These are phyloP conservation scores for Lithobates pipiens DNA, from an alignment of 2,797 vertebrate species.

Conservation along the genomic window DNA sequence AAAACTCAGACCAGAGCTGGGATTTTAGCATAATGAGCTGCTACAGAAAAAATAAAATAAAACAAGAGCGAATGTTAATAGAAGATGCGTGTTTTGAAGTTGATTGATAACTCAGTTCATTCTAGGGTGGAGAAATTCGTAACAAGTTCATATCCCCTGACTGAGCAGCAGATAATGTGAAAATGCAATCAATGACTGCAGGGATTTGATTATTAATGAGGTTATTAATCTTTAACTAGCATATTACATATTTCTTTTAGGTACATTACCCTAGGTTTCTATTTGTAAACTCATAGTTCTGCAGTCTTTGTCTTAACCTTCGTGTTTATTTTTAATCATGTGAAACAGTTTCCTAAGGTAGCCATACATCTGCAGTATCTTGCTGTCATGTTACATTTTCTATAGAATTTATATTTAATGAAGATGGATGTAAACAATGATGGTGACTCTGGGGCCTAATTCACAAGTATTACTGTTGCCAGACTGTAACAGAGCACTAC, in stretches of 20 bases:
- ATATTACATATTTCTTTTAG: constrained; percentile 57
- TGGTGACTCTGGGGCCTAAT: not conserved
- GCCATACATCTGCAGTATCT: constrained; percentile 13
- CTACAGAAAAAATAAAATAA: constrained; percentile 50
- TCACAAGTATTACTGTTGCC: not conserved
- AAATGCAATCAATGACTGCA: constrained; percentile 60
- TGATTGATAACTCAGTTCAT: constrained; percentile 61
- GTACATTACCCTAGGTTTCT: constrained; percentile 60
- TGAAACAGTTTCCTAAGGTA: constrained; percentile 27
- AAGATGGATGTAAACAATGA: constrained; percentile 21
- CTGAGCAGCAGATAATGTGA: constrained; percentile 62
- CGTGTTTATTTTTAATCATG: constrained; percentile 45
- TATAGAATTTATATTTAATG: constrained; percentile 22
- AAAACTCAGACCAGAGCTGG: constrained; percentile 49
- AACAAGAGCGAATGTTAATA: constrained; percentile 52
- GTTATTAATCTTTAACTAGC: constrained; percentile 63
- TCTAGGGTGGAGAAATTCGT: constrained; percentile 55
- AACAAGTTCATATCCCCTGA: constrained; percentile 61
- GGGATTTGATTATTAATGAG: constrained; percentile 63
- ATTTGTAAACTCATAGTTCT: constrained; percentile 55
- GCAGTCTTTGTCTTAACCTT: constrained; percentile 30
- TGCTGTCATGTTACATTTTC: constrained; percentile 32
- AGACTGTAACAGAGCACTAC: not conserved
- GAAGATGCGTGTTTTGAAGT: constrained; percentile 57
- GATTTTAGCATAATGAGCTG: constrained; percentile 60